Evolutionary conservation across 2,113 vertebrate genomes (phyloP), one percentile per base, ranked within the genome.

Genomic region (Coregonus clupeaformis): DNA sequence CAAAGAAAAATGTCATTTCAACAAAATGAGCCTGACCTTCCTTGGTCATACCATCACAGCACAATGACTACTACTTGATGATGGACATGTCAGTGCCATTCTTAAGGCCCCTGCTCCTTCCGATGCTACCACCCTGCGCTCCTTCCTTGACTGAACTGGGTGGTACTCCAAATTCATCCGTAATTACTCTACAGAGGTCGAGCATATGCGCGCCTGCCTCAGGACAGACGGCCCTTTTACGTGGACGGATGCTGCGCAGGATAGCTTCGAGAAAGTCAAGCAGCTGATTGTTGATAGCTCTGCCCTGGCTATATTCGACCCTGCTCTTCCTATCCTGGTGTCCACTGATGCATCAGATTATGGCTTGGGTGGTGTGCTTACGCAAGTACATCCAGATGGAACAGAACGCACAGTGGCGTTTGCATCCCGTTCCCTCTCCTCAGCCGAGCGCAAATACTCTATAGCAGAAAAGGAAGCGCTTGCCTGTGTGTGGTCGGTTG

Each of bases 241-340:
- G 25, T 72, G 69, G 78, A 66, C 69, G 22, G 36, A 64, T 57
- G 71, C n/a, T 5, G 78, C 78, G 12, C 73, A 76, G 20, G 5
- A 20, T 3, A 77, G 75, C 20, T 80, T 80, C 18, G 11, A 59
- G 11, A n/a, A 69, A 42, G 66, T 81, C 2, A 81, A 77, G 30
- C 25, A 30, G 14, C 24, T 73, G 3, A 29, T 81, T 27, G 57
- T 67, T 12, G 20, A 72, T 16, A 80, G 69, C 52, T 3, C 47
- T 45, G 73, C 73, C 1, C 30, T 80, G 11, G 69, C 73, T n/a
- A 47, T 80, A 11, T 69, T 80, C 72, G 29, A 76, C 65, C 73
- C 64, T 30, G 16, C 62, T 20, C 55, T 80, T 6, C 42, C 2
- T n/a, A 80, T 6, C 32, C 32, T 11, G 36, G 36, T 42, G 36